phyloP scores from a whole-genome alignment of 1,140 invertebrate species.

The Drosophila mayri region DNA sequence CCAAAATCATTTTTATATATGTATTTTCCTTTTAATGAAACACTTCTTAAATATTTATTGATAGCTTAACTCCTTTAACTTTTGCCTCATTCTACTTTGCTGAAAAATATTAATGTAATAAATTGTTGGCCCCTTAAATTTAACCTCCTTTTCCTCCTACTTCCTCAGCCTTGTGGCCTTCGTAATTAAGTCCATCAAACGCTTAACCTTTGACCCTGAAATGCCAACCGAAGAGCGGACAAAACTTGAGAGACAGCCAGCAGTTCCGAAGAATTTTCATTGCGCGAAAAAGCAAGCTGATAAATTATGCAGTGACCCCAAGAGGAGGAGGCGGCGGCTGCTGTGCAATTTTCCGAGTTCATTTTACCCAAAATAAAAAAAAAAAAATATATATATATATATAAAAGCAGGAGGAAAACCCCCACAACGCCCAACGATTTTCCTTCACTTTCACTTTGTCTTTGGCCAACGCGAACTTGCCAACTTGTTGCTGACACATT shows the following conservation, averaged over 20 bases:
- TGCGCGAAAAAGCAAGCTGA: conserved; percentile 47
- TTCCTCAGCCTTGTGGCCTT: neutral
- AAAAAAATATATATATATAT: neutral
- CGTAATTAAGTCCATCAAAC: conserved; percentile 47
- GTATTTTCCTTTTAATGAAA: neutral
- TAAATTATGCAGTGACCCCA: conserved; percentile 72
- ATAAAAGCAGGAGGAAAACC: neutral
- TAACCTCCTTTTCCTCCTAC: too few relatives aligned
- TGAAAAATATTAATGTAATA: neutral
- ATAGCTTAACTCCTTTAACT: neutral
- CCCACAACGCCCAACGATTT: conserved; percentile 2
- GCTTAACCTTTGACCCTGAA: conserved; percentile 54
- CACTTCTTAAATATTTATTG: neutral
- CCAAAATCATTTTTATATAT: neutral
- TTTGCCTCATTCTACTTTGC: neutral
- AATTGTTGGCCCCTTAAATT: neutral
- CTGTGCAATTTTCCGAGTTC: conserved; percentile 72
- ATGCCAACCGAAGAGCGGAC: conserved; percentile 13
- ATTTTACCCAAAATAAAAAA: conserved; percentile 57
- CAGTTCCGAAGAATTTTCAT: conserved; percentile 39
- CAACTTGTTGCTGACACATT: conserved; percentile 73
- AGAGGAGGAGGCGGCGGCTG: conserved; percentile 2
- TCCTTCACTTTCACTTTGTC: conserved; percentile 69
- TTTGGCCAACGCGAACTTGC: conserved; percentile 66
- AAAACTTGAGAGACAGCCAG: conserved; percentile 42